Evolutionary conservation across 2,888 invertebrate species (phyloP).

Genomic region (Eretmocerus hayati): DNA sequence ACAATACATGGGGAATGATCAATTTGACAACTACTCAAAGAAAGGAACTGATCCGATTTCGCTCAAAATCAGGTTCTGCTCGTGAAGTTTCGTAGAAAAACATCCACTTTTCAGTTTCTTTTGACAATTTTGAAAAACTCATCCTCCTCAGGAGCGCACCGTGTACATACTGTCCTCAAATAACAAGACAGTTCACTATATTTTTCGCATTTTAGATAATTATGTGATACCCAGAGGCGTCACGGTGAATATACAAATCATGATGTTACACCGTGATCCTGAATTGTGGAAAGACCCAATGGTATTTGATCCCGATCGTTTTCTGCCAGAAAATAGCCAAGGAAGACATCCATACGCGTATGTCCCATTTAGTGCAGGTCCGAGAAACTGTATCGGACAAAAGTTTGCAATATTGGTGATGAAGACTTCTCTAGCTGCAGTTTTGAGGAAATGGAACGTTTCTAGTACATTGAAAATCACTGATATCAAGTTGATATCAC

Average conservation of each 20-base stretch:
- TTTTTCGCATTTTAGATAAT: conserved; percentile 33
- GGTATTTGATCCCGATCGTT: conserved; percentile 47
- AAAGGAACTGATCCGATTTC: too few relatives aligned
- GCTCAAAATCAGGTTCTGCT: too few relatives aligned
- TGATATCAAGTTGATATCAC: conserved; percentile 24
- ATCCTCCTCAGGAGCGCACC: too few relatives aligned
- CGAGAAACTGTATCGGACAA: conserved; percentile 39
- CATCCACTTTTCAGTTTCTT: background rate
- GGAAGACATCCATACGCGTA: conserved; percentile 36
- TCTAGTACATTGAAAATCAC: conserved; percentile 27
- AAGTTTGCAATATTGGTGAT: conserved; percentile 31
- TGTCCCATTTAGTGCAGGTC: conserved; percentile 39
- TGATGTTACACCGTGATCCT: conserved; percentile 48
- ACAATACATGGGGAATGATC: too few relatives aligned
- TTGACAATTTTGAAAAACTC: background rate
- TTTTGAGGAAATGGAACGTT: conserved; percentile 32
- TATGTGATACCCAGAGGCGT: conserved; percentile 45
- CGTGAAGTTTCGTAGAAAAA: too few relatives aligned
- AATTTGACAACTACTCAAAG: too few relatives aligned
- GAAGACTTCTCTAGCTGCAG: conserved; percentile 28
- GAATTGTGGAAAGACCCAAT: conserved; percentile 49
- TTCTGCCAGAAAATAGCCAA: conserved; percentile 41
- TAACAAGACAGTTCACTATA: background rate
- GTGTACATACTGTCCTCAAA: background rate
- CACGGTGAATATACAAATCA: conserved; percentile 41